Percentiles rank a stretch among this genome's conserved stretches.
Conservation (phyloP, 2,113 vertebrate species). For the Microtus montanus region DNA sequence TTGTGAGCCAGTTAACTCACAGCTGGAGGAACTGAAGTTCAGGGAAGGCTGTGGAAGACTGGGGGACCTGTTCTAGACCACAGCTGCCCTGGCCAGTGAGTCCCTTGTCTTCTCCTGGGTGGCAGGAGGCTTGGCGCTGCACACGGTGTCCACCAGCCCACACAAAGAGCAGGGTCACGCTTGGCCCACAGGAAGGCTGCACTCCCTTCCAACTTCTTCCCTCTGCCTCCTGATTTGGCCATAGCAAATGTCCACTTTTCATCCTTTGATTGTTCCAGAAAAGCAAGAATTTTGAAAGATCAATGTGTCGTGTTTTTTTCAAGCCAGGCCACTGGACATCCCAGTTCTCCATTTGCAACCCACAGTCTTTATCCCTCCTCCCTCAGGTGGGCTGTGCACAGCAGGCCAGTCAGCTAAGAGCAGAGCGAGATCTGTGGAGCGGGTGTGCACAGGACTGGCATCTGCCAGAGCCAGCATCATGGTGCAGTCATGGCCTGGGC, state of each 20-base stretch:
- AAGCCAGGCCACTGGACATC: not conserved
- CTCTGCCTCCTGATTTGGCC: not conserved
- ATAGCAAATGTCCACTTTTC: not conserved
- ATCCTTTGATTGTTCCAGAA: not conserved
- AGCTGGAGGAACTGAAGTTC: not conserved
- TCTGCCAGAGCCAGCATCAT: not conserved
- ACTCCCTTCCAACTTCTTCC: not conserved
- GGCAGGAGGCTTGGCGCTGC: not conserved
- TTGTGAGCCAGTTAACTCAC: not conserved
- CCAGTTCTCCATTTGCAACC: not conserved
- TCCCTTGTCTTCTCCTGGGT: not conserved
- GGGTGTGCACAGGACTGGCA: accelerated
- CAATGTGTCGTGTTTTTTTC: conserved; percentile 30
- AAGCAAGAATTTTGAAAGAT: conserved; percentile 52
- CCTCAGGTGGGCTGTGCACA: not conserved
- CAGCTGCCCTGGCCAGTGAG: not conserved
- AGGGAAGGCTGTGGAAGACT: not conserved
- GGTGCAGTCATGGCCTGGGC: not conserved
- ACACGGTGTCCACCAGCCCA: not conserved
- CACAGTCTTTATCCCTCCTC: not conserved
- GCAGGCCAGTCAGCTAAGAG: not conserved
- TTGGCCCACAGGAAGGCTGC: not conserved
- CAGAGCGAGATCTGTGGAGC: not conserved
- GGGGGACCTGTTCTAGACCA: not conserved
- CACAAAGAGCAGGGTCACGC: not conserved